phyloP scores from a whole-genome alignment of 92 coral and sea anemone species.

The Parazoanthus darwini region DNA sequence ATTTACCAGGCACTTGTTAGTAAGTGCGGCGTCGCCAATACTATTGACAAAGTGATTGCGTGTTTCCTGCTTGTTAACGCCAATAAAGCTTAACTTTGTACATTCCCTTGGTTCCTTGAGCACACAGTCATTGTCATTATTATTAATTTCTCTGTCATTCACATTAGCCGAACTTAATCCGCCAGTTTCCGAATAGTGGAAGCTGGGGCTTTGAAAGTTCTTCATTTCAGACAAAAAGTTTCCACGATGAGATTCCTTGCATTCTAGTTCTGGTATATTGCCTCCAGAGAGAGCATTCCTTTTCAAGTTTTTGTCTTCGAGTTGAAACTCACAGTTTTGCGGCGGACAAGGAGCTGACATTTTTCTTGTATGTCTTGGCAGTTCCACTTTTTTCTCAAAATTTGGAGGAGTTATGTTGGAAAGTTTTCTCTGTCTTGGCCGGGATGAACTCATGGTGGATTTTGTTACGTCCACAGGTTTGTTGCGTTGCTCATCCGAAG shows the following conservation, averaged over 20 bases:
- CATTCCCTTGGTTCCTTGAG: not conserved
- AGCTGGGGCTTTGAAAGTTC: not conserved
- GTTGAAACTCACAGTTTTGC: not conserved
- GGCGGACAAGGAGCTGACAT: conserved; percentile 37
- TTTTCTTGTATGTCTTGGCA: conserved; percentile 22
- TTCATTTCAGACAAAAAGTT: not conserved
- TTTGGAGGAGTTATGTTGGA: conserved; percentile 17
- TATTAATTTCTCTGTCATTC: conserved; percentile 32
- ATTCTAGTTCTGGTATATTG: not conserved
- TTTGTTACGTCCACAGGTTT: not conserved
- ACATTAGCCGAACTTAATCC: not conserved
- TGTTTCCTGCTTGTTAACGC: conserved; percentile 33
- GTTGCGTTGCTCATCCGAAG: not conserved
- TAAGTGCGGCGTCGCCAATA: conserved; percentile 21
- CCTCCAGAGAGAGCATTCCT: not conserved
- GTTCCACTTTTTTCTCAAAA: conserved; percentile 22
- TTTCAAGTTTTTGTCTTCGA: conserved; percentile 3
- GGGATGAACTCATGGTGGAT: conserved; percentile 15
- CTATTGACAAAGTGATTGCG: conserved; percentile 28
- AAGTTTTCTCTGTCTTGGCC: conserved; percentile 25
- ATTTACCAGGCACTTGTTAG: conserved; percentile 27
- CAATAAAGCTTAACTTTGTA: conserved; percentile 21
- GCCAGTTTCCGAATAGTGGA: not conserved
- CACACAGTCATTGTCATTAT: not conserved
- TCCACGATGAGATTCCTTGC: not conserved